phyloP scores from a whole-genome alignment of 2,888 invertebrate species.

The Ectropis crepuscularia region DNA sequence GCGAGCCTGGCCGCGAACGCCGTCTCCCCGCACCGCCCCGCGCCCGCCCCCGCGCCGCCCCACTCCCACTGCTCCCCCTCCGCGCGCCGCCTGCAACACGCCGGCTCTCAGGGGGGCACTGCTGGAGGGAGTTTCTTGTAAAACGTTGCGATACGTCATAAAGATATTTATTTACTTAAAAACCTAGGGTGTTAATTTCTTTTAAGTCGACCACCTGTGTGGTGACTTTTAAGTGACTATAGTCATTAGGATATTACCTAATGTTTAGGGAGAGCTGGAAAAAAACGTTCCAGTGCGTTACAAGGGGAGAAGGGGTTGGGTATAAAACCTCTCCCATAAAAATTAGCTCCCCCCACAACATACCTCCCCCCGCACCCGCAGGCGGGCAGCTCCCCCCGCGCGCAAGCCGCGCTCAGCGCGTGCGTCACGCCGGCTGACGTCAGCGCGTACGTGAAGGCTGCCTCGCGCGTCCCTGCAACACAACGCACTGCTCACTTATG shows the following conservation, averaged over 20 bases:
- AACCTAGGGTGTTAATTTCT: too few species aligned
- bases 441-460: conserved; percentile 97
- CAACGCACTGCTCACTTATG: neutral
- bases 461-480: conserved; percentile 92
- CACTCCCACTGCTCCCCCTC: conserved; percentile 80
- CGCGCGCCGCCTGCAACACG: conserved; percentile 48
- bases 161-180: too few species aligned
- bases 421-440: conserved; percentile 97
- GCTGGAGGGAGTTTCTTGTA: too few species aligned
- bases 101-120: conserved; percentile 84
- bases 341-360: neutral
- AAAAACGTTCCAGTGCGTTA: too few species aligned
- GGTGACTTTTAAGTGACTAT: too few species aligned
- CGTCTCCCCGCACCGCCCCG: conserved; percentile 89
- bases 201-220: too few species aligned
- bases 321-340: too few species aligned
- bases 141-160: too few species aligned
- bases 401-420: conserved; percentile 95
- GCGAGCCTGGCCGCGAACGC: conserved; percentile 93
- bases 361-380: conserved; percentile 88
- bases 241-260: too few species aligned
- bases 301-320: too few species aligned
- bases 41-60: conserved; percentile 90
- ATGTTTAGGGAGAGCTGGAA: too few species aligned
- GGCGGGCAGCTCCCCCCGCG: conserved; percentile 93